Conservation (phyloP, 1,140 invertebrate genomes). For the Bombus affinis region DNA sequence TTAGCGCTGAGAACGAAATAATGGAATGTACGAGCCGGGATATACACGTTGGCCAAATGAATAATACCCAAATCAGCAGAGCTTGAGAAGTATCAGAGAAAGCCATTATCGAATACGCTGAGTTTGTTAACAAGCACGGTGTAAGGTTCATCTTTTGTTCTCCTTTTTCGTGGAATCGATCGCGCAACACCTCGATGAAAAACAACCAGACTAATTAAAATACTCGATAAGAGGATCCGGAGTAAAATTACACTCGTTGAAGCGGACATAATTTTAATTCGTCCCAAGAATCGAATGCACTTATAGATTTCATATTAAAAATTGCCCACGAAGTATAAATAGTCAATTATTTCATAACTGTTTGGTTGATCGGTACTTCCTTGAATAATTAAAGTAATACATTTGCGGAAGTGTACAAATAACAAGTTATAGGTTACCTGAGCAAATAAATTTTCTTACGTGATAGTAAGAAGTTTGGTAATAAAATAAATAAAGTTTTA, state of each 20-base stretch:
- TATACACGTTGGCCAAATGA: background rate
- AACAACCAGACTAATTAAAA: constrained; percentile 8
- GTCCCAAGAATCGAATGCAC: background rate
- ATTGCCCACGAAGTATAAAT: too few relatives aligned
- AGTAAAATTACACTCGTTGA: background rate
- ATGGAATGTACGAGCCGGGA: constrained; percentile 9
- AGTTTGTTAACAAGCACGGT: constrained; percentile 43
- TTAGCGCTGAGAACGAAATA: constrained; percentile 37
- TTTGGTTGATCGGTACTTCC: too few relatives aligned
- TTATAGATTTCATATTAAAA: background rate
- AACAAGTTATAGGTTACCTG: background rate
- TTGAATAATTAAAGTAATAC: background rate
- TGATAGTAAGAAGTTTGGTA: background rate
- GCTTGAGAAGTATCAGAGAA: constrained; percentile 50
- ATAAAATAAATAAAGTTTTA: too few relatives aligned
- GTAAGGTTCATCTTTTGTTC: background rate
- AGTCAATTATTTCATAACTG: background rate
- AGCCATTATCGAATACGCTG: constrained; percentile 34
- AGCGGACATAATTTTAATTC: background rate
- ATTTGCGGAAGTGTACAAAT: background rate
- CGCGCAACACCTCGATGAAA: background rate
- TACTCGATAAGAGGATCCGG: constrained; percentile 16
- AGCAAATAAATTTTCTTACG: background rate
- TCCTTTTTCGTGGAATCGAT: background rate
- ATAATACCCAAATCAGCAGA: constrained; percentile 10